These are phyloP conservation scores for Tringa solitaria DNA, from an alignment of 2,113 vertebrate species.

Conservation along the genomic window DNA sequence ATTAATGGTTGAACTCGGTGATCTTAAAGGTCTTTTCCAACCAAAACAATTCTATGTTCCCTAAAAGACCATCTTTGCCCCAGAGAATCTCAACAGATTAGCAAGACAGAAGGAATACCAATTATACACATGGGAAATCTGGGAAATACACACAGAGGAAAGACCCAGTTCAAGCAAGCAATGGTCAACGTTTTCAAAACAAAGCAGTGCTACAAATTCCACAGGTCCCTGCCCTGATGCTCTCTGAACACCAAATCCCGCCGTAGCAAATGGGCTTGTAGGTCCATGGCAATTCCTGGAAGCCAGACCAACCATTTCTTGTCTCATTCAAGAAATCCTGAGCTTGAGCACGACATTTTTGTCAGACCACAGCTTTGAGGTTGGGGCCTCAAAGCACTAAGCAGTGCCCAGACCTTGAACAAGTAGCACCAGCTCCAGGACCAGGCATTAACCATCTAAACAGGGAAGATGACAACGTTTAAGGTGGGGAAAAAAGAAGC, in stretches of 20 bases:
- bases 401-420: neutral
- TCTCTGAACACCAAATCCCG: neutral
- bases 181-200: neutral
- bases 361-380: neutral
- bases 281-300: neutral
- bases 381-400: neutral
- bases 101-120: neutral
- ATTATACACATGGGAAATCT: neutral
- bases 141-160: neutral
- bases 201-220: neutral
- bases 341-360: rapidly evolving
- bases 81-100: neutral
- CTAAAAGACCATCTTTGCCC: neutral
- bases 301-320: neutral
- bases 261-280: neutral
- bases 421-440: neutral
- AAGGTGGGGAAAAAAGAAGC: neutral
- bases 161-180: neutral
- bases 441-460: no score
- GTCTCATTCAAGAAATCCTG: neutral
- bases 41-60: neutral
- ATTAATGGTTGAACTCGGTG: neutral
- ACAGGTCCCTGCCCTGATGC: neutral
- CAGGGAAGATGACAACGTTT: neutral
- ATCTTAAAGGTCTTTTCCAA: neutral